phyloP scores from a whole-genome alignment of 2,113 vertebrate genomes.

The Symphodus melops region DNA sequence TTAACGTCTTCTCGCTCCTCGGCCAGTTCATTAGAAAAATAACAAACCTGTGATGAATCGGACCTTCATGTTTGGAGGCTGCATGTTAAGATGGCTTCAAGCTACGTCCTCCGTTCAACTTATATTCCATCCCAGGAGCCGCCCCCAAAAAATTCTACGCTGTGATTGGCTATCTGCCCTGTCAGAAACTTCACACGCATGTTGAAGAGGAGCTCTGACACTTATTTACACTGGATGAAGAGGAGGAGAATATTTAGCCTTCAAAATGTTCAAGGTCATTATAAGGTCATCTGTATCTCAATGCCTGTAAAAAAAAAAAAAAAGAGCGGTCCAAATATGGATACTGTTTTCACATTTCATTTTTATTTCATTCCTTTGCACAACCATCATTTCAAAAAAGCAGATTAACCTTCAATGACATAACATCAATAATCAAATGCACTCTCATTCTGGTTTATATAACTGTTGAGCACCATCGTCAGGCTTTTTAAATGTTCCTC shows the following conservation, averaged over 20 bases:
- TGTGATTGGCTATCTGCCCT: too few species aligned
- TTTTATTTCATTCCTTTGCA: constrained; percentile 51
- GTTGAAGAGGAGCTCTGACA: too few species aligned
- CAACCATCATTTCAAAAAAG: constrained; percentile 8
- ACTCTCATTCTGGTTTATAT: constrained; percentile 20
- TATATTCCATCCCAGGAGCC: too few species aligned
- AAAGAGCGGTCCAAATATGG: not conserved
- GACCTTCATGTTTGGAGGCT: not conserved
- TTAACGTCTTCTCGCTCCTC: not conserved
- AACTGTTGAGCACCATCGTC: constrained; percentile 42
- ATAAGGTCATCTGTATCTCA: not conserved
- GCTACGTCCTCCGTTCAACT: not conserved
- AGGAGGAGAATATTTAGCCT: too few species aligned
- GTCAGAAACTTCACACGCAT: too few species aligned
- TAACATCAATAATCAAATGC: constrained; percentile 20
- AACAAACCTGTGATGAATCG: not conserved
- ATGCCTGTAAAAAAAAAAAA: not conserved
- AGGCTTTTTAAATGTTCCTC: not conserved
- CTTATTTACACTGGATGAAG: too few species aligned
- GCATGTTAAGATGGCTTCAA: not conserved
- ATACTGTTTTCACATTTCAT: constrained; percentile 26
- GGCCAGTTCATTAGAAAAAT: not conserved
- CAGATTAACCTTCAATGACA: constrained; percentile 17
- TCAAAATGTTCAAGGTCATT: not conserved
- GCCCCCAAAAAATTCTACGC: too few species aligned